Conservation (phyloP, 2,888 invertebrate species). For the Philonicus albiceps region DNA sequence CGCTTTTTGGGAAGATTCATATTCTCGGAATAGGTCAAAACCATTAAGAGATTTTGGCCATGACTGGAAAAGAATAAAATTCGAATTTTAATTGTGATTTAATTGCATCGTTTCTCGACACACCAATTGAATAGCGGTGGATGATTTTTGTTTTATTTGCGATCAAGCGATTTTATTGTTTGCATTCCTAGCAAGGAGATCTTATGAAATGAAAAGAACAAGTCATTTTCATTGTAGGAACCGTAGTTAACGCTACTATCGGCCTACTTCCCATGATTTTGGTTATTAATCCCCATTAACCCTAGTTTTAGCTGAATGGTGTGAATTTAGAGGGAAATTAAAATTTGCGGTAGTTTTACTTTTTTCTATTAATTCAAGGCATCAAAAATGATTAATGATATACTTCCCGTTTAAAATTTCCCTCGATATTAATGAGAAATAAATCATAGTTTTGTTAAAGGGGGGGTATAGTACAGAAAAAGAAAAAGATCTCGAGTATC, state of each 20-base stretch:
- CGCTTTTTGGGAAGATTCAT: background rate
- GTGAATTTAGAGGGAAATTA: background rate
- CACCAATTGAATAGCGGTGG: background rate
- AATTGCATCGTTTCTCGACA: background rate
- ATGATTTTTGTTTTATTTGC: background rate
- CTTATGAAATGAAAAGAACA: background rate
- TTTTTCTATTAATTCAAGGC: background rate
- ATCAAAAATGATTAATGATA: too few relatives aligned
- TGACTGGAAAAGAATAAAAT: background rate
- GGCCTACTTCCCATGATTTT: background rate
- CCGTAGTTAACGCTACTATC: background rate
- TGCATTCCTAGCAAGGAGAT: background rate
- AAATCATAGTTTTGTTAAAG: too few relatives aligned
- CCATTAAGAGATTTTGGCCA: background rate
- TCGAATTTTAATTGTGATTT: background rate
- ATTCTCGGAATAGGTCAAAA: background rate
- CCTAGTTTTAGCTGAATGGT: background rate
- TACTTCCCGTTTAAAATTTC: too few relatives aligned
- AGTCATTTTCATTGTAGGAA: background rate
- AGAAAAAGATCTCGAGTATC: too few relatives aligned
- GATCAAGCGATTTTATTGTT: background rate
- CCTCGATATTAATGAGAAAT: too few relatives aligned
- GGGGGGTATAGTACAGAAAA: too few relatives aligned
- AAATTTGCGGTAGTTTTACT: background rate
- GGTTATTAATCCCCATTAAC: background rate